Evolutionary conservation across 2,888 invertebrate species (phyloP).

Genomic region (Galerucella nymphaeae): DNA sequence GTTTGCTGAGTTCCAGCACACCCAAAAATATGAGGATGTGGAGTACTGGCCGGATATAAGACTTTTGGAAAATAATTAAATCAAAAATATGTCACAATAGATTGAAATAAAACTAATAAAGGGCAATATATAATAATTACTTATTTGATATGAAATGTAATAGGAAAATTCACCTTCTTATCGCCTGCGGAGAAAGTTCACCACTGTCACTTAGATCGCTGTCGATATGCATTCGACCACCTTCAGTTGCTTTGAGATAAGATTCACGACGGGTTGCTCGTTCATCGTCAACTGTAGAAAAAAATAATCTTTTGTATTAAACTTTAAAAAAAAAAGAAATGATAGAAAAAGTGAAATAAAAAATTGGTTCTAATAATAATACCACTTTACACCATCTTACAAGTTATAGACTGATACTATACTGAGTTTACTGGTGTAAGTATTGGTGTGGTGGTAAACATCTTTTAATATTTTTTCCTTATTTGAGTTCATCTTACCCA

Average conservation of each 20-base stretch:
- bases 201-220: conserved; percentile 75
- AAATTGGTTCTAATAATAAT: no score
- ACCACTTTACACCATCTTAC: no score
- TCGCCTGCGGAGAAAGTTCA: conserved; percentile 68
- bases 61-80: background rate
- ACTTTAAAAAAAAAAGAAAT: background rate
- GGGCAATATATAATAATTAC: background rate
- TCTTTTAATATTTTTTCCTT: no score
- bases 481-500: conserved; percentile 58
- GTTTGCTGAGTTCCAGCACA: no score
- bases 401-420: no score
- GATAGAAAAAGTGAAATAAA: background rate
- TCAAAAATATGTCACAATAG: conserved; percentile 1
- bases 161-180: conserved; percentile 71
- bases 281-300: conserved; percentile 80
- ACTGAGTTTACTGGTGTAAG: background rate
- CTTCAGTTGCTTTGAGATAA: conserved; percentile 94
- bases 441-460: background rate
- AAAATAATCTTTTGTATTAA: conserved; percentile 35
- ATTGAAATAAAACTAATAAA: background rate
- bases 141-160: background rate
- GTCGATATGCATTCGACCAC: conserved; percentile 79
- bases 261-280: conserved; percentile 89
- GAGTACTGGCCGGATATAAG: no score
- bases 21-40: no score